Evolutionary conservation across 2,888 invertebrate species (phyloP).

Genomic region (Hydrotaea cyrtoneurina): DNA sequence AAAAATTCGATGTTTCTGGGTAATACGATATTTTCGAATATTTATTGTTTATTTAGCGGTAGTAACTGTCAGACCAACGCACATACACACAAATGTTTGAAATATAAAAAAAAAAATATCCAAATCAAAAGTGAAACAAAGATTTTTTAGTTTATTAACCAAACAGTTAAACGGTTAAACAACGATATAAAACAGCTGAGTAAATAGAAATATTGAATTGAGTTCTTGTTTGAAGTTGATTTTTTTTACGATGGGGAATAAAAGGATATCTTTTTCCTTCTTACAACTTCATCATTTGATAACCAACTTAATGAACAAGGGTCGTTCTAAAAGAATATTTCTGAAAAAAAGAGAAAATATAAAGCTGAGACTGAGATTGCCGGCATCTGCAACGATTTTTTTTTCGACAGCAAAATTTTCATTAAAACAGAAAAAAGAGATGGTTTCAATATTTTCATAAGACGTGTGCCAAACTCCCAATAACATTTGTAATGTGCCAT

Average conservation of each 20-base stretch:
- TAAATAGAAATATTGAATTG: slow-evolving; percentile 23
- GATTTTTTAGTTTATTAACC: slow-evolving; percentile 17
- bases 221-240: not conserved
- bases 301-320: not conserved
- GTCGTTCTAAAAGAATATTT: not conserved
- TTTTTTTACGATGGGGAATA: slow-evolving; percentile 20
- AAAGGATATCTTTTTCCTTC: slow-evolving; percentile 5
- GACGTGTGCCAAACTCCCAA: slow-evolving; percentile 32
- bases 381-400: not conserved
- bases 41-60: slow-evolving; percentile 71
- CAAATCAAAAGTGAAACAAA: slow-evolving; percentile 51
- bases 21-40: slow-evolving; percentile 76
- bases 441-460: slow-evolving; percentile 26
- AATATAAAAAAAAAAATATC: slow-evolving; percentile 7
- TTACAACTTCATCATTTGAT: not conserved
- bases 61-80: slow-evolving; percentile 57
- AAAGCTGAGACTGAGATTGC: not conserved
- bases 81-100: not conserved
- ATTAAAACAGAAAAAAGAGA: not conserved
- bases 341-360: not conserved
- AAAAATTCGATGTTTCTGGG: slow-evolving; percentile 64
- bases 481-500: slow-evolving; percentile 10
- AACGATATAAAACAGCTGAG: slow-evolving; percentile 41
- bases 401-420: not conserved
- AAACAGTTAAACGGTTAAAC: slow-evolving; percentile 40